phyloP scores from a whole-genome alignment of 2,797 vertebrate species.

The Peromyscus aztecus region DNA sequence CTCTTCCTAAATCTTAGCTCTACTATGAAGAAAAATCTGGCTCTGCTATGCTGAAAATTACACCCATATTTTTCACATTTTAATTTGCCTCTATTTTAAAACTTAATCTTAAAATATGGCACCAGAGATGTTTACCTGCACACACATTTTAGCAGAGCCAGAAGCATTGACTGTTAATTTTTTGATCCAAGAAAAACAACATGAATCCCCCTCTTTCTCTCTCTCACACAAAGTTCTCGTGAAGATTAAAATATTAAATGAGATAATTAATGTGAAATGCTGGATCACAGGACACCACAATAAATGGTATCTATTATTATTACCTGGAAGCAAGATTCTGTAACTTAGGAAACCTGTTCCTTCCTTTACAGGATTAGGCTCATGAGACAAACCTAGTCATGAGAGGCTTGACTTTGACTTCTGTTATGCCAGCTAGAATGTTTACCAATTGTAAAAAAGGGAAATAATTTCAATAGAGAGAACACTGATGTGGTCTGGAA shows the following conservation, averaged over 20 bases:
- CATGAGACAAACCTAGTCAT: not conserved
- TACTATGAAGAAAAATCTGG: not conserved
- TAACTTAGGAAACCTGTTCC: not conserved
- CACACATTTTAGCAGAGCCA: conserved; percentile 12
- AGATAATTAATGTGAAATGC: not conserved
- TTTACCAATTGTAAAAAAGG: not conserved
- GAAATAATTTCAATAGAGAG: not conserved
- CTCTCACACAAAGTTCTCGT: not conserved
- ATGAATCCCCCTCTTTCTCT: not conserved
- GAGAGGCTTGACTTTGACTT: not conserved
- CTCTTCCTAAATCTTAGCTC: not conserved
- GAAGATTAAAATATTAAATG: conserved; percentile 30
- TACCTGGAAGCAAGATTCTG: not conserved
- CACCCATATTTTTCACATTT: not conserved
- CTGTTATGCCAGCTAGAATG: conserved; percentile 16
- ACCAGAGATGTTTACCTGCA: not conserved
- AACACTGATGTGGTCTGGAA: not conserved
- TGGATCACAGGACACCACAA: not conserved
- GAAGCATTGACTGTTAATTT: not conserved
- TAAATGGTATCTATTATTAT: not conserved
- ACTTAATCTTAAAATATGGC: conserved; percentile 43
- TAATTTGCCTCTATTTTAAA: conserved; percentile 47
- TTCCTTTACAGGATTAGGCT: not conserved
- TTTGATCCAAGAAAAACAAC: conserved; percentile 34
- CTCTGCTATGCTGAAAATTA: not conserved